These are phyloP conservation scores for Sebastes trivittatus DNA, from an alignment of 2,797 vertebrate species.

Conservation along the genomic window DNA sequence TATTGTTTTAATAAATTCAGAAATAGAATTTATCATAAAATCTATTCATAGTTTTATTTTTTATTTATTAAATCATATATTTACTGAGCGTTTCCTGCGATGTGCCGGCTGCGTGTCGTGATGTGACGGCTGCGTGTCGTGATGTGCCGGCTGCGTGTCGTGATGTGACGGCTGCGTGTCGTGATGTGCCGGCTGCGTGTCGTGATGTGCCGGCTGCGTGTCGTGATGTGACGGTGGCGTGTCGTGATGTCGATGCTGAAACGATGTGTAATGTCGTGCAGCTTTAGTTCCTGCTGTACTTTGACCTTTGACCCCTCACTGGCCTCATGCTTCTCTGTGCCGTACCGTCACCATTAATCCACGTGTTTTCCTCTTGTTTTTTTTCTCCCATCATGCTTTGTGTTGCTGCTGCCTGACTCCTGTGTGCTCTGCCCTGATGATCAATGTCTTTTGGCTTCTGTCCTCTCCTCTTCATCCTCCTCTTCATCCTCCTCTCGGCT, in stretches of 20 bases:
- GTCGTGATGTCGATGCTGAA: too few species aligned
- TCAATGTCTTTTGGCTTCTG: conserved; percentile 82
- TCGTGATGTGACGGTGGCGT: rapidly evolving
- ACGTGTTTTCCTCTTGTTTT: conserved; percentile 35
- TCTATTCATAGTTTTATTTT: too few species aligned
- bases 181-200: rapidly evolving
- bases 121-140: too few species aligned
- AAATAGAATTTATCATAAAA: too few species aligned
- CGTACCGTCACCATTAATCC: conserved; percentile 50
- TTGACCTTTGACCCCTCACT: background rate
- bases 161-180: too few species aligned
- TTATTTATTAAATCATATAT: too few species aligned
- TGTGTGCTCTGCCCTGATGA: conserved; percentile 78
- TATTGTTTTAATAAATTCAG: too few species aligned
- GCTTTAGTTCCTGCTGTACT: conserved; percentile 3
- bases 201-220: too few species aligned
- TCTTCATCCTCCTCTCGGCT: conserved; percentile 37
- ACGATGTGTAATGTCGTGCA: too few species aligned
- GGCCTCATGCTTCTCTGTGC: conserved; percentile 41
- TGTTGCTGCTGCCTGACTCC: conserved; percentile 58
- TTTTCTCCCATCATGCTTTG: conserved; percentile 70
- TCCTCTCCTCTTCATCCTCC: conserved; percentile 22
- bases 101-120: too few species aligned
- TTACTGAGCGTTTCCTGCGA: too few species aligned
- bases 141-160: too few species aligned